These are phyloP conservation scores for Polydrusus cervinus DNA, from an alignment of 2,888 invertebrate species.

Conservation along the genomic window DNA sequence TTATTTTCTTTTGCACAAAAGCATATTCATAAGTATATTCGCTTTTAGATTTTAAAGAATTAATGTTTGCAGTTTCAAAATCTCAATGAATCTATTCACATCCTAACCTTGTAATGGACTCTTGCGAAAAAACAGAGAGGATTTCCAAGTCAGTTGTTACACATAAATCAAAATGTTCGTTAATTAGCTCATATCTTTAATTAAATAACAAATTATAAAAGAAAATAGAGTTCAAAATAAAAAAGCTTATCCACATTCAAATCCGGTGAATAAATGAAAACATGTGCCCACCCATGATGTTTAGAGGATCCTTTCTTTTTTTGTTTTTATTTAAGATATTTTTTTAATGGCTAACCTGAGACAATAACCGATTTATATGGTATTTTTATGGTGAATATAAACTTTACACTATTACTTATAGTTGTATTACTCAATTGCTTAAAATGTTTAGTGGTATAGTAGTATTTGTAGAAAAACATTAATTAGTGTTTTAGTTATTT, in stretches of 20 bases:
- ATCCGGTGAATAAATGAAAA: constrained; percentile 10
- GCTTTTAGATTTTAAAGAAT: no score
- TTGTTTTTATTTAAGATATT: neutral
- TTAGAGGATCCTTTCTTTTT: neutral
- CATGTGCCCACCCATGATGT: constrained; percentile 12
- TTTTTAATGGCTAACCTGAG: no score
- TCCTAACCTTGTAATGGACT: constrained; percentile 11
- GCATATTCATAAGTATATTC: no score
- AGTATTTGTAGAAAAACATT: no score
- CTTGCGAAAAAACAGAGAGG: constrained; percentile 22
- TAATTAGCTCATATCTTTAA: constrained; percentile 29
- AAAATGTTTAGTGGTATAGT: no score
- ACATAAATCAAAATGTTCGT: constrained; percentile 21
- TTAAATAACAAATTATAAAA: constrained; percentile 26
- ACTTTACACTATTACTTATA: no score
- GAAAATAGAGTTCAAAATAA: constrained; percentile 8
- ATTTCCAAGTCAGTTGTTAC: constrained; percentile 19
- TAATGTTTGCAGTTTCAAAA: neutral
- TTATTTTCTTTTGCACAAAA: no score
- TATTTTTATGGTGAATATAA: no score
- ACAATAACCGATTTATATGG: no score
- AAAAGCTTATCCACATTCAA: constrained; percentile 11
- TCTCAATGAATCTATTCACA: constrained; percentile 22
- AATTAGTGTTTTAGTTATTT: no score
- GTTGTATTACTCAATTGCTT: no score